Evolutionary conservation across 1,140 invertebrate species (phyloP).

Genomic region (Phenacoccus solenopsis): DNA sequence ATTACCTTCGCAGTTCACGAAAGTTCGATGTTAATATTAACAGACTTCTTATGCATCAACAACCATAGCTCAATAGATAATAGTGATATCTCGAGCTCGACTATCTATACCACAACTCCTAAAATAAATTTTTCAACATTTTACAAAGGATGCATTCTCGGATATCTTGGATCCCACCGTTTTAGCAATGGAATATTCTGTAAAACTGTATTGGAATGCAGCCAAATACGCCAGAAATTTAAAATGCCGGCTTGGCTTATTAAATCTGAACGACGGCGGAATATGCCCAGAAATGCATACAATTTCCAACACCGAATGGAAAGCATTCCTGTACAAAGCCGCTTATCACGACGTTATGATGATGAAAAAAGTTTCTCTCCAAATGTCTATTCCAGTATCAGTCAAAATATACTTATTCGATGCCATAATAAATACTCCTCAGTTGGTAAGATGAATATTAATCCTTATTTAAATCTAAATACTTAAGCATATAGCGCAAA

Average conservation of each 20-base stretch:
- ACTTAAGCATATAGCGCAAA: no score
- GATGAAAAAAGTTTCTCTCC: background rate
- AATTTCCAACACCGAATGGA: background rate
- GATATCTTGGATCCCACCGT: background rate
- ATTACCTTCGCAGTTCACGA: no score
- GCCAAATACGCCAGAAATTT: conserved; percentile 1
- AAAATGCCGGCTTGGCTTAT: background rate
- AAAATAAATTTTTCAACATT: background rate
- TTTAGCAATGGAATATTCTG: background rate
- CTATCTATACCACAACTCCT: no score
- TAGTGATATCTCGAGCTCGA: no score
- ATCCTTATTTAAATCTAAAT: no score
- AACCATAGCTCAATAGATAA: no score
- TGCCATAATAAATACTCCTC: background rate
- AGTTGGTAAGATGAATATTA: background rate
- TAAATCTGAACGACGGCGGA: background rate
- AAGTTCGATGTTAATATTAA: no score
- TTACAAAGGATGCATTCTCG: background rate
- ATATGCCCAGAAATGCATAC: background rate
- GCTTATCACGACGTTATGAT: background rate
- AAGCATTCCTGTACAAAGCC: background rate
- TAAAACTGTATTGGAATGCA: background rate
- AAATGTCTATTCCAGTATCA: background rate
- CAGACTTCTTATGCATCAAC: no score
- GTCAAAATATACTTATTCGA: background rate